phyloP scores from a whole-genome alignment of 2,113 vertebrate species.

The Megalops atlanticus region DNA sequence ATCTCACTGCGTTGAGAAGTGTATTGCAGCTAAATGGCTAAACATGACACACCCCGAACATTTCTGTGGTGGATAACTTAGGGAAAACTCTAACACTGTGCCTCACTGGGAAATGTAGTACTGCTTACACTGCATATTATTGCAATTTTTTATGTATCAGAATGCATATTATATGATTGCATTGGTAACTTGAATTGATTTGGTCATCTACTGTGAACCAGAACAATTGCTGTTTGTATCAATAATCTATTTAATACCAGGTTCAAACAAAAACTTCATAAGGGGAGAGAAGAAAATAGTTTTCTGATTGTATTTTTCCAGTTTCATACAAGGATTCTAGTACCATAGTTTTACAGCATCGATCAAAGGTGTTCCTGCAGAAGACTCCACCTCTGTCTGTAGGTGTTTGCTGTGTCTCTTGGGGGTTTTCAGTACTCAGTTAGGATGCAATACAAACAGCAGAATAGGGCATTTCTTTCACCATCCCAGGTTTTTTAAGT shows the following conservation, averaged over 20 bases:
- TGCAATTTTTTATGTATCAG: neutral
- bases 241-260: neutral
- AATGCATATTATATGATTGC: neutral
- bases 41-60: neutral
- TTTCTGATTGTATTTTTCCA: neutral
- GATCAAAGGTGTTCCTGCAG: neutral
- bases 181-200: neutral
- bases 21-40: neutral
- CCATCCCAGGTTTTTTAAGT: no score
- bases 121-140: neutral
- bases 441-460: neutral
- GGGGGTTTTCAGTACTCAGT: neutral
- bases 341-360: neutral
- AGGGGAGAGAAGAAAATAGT: neutral
- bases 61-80: neutral
- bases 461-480: no score
- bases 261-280: neutral
- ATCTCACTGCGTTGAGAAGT: neutral
- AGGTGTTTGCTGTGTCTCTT: neutral
- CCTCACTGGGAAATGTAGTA: neutral
- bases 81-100: neutral
- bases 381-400: neutral
- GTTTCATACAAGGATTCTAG: neutral
- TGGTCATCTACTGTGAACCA: neutral
- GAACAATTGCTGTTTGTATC: neutral